Evolutionary conservation across 1,140 invertebrate genomes (phyloP), one percentile per base, ranked within the genome.

Genomic region (Leucophenga varia): DNA sequence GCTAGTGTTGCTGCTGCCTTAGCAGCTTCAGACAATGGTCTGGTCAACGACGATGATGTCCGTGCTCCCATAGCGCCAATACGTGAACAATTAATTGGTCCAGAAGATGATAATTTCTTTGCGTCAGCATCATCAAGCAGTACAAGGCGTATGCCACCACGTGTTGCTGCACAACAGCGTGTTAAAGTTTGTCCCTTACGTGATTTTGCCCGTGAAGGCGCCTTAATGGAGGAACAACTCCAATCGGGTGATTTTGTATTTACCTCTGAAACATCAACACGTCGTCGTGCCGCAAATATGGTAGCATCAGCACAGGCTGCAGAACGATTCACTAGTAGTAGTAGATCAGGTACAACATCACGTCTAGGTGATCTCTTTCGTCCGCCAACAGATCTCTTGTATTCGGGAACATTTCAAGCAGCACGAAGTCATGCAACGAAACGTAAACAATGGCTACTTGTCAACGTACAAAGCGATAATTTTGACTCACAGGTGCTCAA

Each of bases 381-480:
- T 52, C 88, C 89, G 25, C 88, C 88, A 2, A 79, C 85, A 45
- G 86, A 90, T 61, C 78, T 91, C 19, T 79, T 86, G 18, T 85
- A 81, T 64, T 77, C 82, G 47, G 88, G 88, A 16, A 79, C 83
- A 19, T 84, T 89, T 58, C 76, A 81, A 10, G 75, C 83, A 68
- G 88, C 86, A 1, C 72, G 84, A 32, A 83, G 86, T 42, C 72
- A 76, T 25, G 86, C 84, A 9, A 81, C 80, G 35, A 70, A 64
- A 7, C 72, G 79, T 5, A 85, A 86, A 49, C 82, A 82, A 47
- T 91, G 89, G 89, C 56, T 91, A 10, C 77, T 91, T 54, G 86
- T 91, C 0, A 90, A 91, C 73, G 79, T 91, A 3, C 89, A 91
- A 72, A 83, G 90, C 76, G 80, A 86, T 16, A 88, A 89, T 72